Evolutionary conservation across 2,113 vertebrate genomes (phyloP).

Genomic region (Carassius gibelio): DNA sequence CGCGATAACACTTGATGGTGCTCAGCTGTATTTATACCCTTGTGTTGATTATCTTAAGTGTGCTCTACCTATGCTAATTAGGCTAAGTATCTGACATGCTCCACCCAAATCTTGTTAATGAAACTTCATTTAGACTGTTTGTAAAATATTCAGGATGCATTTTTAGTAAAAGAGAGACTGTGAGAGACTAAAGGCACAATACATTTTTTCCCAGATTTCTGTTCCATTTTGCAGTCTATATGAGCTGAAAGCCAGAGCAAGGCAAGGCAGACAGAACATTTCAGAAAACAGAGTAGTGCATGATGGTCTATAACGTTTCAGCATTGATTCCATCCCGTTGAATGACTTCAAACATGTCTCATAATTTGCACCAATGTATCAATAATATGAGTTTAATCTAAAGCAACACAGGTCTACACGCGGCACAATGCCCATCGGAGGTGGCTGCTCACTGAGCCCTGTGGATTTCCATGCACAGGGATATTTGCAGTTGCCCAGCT

Average conservation of each 20-base stretch:
- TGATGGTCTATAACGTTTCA: not conserved
- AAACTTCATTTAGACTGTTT: not conserved
- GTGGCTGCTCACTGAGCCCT: not conserved
- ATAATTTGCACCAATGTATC: not conserved
- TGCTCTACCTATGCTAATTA: too few relatives aligned
- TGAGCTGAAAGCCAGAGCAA: not conserved
- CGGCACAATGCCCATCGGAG: not conserved
- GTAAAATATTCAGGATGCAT: not conserved
- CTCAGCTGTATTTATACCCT: too few relatives aligned
- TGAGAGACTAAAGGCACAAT: not conserved
- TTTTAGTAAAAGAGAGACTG: not conserved
- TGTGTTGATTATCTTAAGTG: too few relatives aligned
- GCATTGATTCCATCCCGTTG: not conserved
- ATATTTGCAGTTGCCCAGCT: not conserved
- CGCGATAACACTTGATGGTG: too few relatives aligned
- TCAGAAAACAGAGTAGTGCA: not conserved
- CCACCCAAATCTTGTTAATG: too few relatives aligned
- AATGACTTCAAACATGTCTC: not conserved
- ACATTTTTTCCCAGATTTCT: not conserved
- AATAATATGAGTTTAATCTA: not conserved
- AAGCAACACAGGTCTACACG: not conserved
- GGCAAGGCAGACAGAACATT: not conserved
- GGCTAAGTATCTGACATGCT: too few relatives aligned
- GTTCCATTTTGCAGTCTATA: not conserved
- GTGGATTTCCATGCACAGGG: not conserved